phyloP scores from a whole-genome alignment of 2,113 vertebrate genomes.

The Psittacula cyanocephala region DNA sequence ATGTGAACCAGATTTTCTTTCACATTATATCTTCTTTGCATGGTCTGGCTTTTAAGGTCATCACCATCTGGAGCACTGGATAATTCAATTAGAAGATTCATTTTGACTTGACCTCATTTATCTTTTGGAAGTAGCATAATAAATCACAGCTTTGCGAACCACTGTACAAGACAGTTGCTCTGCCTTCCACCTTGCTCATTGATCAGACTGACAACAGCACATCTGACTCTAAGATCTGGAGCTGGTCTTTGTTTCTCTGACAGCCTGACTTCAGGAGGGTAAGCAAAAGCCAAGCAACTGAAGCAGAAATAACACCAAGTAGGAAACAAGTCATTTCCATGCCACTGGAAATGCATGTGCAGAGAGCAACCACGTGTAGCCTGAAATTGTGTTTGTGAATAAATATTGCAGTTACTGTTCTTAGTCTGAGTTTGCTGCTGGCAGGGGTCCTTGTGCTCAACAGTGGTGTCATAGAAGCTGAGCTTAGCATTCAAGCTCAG shows the following conservation, averaged over 20 bases:
- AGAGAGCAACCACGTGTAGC: neutral
- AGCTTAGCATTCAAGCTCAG: neutral
- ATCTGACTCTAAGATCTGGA: neutral
- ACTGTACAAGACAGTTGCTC: neutral
- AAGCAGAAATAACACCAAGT: neutral
- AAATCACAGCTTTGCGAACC: neutral
- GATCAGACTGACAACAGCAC: neutral
- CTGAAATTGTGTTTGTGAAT: neutral
- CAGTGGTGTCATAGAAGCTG: neutral
- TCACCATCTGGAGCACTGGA: neutral
- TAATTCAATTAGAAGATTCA: neutral
- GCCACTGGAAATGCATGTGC: neutral
- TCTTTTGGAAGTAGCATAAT: neutral
- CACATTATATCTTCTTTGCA: neutral
- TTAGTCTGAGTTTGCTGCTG: neutral
- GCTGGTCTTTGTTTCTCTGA: neutral
- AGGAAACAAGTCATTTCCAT: neutral
- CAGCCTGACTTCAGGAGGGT: neutral
- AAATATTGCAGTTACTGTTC: neutral
- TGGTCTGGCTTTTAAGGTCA: neutral
- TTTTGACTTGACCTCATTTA: neutral
- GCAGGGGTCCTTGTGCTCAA: neutral
- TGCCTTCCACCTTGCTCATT: neutral
- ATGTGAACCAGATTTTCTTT: neutral
- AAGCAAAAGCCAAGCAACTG: neutral